Conservation (phyloP, 1,140 invertebrate species). For the Heliconius nattereri region DNA sequence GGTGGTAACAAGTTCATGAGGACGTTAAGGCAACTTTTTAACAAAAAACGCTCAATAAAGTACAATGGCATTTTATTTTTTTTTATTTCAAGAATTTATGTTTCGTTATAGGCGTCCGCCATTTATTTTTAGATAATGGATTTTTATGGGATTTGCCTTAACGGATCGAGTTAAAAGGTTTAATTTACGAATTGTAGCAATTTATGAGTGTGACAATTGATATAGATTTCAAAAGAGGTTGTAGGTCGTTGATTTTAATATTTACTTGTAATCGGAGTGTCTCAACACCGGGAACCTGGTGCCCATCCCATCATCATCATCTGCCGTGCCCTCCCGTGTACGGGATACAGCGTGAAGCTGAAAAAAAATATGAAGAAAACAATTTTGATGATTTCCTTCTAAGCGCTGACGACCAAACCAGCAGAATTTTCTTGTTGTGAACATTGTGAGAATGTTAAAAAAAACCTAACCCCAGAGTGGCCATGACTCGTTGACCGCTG, state of each 20-base stretch:
- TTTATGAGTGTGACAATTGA: constrained; percentile 3
- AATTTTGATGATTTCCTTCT: no score
- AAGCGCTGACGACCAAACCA: no score
- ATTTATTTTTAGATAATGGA: constrained; percentile 9
- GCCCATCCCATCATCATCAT: no score
- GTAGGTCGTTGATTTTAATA: not conserved
- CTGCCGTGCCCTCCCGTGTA: no score
- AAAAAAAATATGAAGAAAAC: no score
- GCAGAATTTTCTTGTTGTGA: no score
- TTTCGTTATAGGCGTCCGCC: not conserved
- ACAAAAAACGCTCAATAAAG: not conserved
- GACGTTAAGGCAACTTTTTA: not conserved
- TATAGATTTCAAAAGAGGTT: not conserved
- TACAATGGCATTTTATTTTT: not conserved
- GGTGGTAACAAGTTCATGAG: not conserved
- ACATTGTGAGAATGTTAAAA: no score
- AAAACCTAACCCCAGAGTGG: no score
- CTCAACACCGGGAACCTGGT: no score
- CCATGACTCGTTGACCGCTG: not conserved
- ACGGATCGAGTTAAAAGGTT: not conserved
- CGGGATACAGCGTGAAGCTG: no score
- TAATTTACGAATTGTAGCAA: constrained; percentile 2
- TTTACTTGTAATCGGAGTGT: no score
- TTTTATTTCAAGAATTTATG: constrained; percentile 8
- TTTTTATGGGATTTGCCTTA: not conserved